These are phyloP conservation scores for Hipposideros larvatus DNA, from an alignment of 2,797 vertebrate species.

Conservation along the genomic window DNA sequence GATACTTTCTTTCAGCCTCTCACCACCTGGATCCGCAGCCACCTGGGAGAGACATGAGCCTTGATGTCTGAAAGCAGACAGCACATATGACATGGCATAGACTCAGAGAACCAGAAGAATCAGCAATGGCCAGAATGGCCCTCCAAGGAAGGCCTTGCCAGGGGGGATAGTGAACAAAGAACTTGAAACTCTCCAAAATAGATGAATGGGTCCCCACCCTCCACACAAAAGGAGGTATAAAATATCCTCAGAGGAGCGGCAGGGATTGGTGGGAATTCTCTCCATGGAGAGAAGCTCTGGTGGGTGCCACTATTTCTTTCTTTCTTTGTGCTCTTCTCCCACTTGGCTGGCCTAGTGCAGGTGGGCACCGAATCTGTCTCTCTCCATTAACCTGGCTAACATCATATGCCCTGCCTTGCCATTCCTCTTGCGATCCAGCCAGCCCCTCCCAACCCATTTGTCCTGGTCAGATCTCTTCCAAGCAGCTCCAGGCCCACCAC, in stretches of 20 bases:
- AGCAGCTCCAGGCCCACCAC: background rate
- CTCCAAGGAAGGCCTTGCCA: background rate
- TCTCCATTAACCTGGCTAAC: background rate
- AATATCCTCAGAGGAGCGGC: background rate
- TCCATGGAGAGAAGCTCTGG: background rate
- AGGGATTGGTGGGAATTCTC: background rate
- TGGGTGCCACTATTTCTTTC: background rate
- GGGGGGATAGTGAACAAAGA: background rate
- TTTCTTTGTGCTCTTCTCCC: background rate
- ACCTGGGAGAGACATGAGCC: background rate
- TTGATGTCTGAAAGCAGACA: background rate
- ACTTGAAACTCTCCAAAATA: slow-evolving; percentile 42
- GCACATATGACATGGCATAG: background rate
- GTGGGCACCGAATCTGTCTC: background rate
- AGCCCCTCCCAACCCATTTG: background rate
- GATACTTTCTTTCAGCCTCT: slow-evolving; percentile 24
- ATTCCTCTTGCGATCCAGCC: background rate
- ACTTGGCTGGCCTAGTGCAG: background rate
- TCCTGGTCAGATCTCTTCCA: background rate
- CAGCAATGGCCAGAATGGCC: background rate
- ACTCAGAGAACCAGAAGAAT: slow-evolving; percentile 6
- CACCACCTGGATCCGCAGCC: background rate
- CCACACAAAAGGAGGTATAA: slow-evolving; percentile 27
- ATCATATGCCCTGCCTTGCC: background rate
- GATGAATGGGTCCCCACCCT: background rate